A percentile compares a stretch with the other conserved stretches of the same genome.
These are phyloP conservation scores for Eupelmus urozonus DNA, from an alignment of 2,888 invertebrate species.

Conservation along the genomic window DNA sequence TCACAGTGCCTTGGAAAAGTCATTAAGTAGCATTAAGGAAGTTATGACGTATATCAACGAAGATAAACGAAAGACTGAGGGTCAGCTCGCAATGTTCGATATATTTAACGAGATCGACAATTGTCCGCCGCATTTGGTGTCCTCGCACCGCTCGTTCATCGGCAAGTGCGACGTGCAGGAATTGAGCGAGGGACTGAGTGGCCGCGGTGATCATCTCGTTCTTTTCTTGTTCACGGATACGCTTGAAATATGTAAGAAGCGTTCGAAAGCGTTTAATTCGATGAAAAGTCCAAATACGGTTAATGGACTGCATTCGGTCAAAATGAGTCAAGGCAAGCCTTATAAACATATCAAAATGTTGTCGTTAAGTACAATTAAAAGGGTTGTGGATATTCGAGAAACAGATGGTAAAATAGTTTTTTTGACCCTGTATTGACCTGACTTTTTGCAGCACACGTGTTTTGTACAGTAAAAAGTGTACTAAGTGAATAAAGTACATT, in stretches of 20 bases:
- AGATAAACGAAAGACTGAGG: conserved; percentile 97
- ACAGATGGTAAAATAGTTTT: conserved; percentile 82
- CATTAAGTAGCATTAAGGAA: conserved; percentile 92
- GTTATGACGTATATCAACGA: conserved; percentile 98
- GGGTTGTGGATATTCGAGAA: conserved; percentile 93
- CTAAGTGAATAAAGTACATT: neutral
- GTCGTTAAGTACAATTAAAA: conserved; percentile 91
- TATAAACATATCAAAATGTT: conserved; percentile 95
- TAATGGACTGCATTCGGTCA: conserved; percentile 80
- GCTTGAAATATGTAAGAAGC: conserved; percentile 93
- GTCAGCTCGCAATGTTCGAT: conserved; percentile 96
- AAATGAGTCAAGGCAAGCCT: conserved; percentile 86
- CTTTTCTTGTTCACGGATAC: conserved; percentile 96
- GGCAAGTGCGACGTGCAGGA: conserved; percentile 93
- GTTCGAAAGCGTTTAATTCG: conserved; percentile 86
- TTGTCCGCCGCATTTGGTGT: conserved; percentile 95
- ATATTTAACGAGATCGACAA: conserved; percentile 99
- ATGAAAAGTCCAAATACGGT: conserved; percentile 84
- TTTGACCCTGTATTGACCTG: neutral
- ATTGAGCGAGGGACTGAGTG: conserved; percentile 89
- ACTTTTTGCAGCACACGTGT: neutral
- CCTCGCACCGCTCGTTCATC: conserved; percentile 94
- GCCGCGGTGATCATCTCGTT: conserved; percentile 91
- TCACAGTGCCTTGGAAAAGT: conserved; percentile 89
- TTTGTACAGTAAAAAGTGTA: neutral